Base-by-base conservation (phyloP, 2,113 vertebrate species). In the Mesembrinibis cayennensis region DNA sequence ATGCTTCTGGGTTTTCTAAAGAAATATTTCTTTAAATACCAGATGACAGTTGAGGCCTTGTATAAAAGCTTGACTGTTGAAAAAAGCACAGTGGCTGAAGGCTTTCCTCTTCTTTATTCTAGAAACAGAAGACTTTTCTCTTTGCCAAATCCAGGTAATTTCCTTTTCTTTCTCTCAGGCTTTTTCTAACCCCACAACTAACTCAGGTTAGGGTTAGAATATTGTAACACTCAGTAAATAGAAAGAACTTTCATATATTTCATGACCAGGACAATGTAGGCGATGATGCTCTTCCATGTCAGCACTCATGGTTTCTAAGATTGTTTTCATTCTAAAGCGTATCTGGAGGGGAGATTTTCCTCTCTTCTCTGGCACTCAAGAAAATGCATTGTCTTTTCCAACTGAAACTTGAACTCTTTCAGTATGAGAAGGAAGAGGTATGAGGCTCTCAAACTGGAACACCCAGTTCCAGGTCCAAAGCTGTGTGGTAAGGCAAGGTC, bases 71-170 rank as follows among this genome's bases (percentile, higher is more conserved):
- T 80, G 87, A 76, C 84, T 96, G 71, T 27, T 77, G 53, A 85
- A 61, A 86, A 66, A 87, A 95, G 44, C 61, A 20, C 32, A 53
- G 93, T 58, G 91, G 70, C 82, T 94, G 70, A 95, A 93, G 70
- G 55, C 20, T 89, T 95, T 97, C 71, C 65, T 94, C 80, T 87
- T 91, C 86, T 97, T 97, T 96, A 80, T 93, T 91, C 95, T 47
- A 97, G 97, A 95, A 95, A 91, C 94, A 95, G 96, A 96, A 87
- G 87, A 80, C 14, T 23, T 71, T 72, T 32, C 59, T 81, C 16
- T 62, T 81, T 91, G 77, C 94, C 91, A 92, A 90, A 94, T 94
- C 91, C 96, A 97, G 96, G 97, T 98, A 95, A 97, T 96, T 96
- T 87, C 73, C 82, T 88, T 73, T 94, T 62, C 58, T 67, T 81